Percentiles rank a stretch among this genome's conserved stretches.
Conservation (phyloP, 2,797 vertebrate species). For the Poeciliopsis paucimaculata region DNA sequence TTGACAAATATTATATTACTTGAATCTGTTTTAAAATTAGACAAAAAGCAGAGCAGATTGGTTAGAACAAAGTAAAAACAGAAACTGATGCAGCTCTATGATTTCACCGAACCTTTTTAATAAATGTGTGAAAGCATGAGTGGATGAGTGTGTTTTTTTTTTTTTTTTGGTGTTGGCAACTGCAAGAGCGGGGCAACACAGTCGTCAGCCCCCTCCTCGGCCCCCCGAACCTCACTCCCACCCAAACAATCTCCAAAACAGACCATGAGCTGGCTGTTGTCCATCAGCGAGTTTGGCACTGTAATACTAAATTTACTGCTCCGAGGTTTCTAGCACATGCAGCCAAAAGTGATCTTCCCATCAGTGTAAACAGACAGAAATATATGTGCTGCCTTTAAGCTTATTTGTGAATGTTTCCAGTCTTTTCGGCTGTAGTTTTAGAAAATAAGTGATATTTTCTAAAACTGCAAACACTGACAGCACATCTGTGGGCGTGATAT, state of each 20-base stretch:
- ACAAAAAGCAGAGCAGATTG: constrained; percentile 14
- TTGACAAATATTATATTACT: neutral
- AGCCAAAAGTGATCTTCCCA: constrained; percentile 12
- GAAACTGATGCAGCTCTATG: constrained; percentile 13
- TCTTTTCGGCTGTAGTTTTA: neutral
- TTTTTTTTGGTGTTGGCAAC: constrained; percentile 37
- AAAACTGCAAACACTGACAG: neutral
- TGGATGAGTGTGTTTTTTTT: constrained; percentile 38
- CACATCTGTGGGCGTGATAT: neutral
- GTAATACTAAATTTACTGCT: constrained; percentile 16
- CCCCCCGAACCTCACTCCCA: constrained; percentile 10
- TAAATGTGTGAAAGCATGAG: constrained; percentile 38
- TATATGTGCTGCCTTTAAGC: neutral
- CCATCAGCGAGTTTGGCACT: constrained; percentile 31
- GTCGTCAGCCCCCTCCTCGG: constrained; percentile 3
- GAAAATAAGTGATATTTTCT: neutral
- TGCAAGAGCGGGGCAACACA: constrained; percentile 29
- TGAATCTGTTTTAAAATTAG: neutral
- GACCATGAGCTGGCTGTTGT: constrained; percentile 32
- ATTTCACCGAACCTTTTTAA: constrained; percentile 35
- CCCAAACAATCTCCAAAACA: constrained; percentile 28
- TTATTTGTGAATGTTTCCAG: neutral
- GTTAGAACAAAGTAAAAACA: constrained; percentile 6
- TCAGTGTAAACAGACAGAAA: constrained; percentile 14
- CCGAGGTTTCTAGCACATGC: neutral